Conservation (phyloP, 2,797 vertebrate species). For the Thunnus albacares region DNA sequence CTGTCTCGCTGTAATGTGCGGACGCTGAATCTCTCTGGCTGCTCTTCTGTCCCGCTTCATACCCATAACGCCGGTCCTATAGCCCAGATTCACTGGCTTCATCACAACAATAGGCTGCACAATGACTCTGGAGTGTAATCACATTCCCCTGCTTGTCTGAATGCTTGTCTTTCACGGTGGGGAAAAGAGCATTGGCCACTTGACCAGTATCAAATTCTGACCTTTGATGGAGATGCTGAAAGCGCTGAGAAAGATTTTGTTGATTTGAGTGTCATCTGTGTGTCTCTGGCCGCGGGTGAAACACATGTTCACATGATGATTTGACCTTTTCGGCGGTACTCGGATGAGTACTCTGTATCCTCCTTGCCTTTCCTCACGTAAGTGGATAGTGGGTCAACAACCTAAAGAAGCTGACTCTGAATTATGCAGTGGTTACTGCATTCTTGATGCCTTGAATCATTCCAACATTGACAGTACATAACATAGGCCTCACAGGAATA, state of each 20-base stretch:
- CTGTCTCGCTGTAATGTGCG: constrained; percentile 61
- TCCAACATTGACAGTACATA: neutral
- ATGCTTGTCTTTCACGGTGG: constrained; percentile 66
- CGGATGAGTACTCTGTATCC: constrained; percentile 41
- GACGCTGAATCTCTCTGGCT: constrained; percentile 44
- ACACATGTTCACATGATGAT: constrained; percentile 76
- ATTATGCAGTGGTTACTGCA: constrained; percentile 33
- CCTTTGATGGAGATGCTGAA: constrained; percentile 62
- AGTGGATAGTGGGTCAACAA: constrained; percentile 43
- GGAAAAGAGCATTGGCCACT: constrained; percentile 49
- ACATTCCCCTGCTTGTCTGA: constrained; percentile 69
- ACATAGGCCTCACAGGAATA: neutral
- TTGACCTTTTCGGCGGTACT: constrained; percentile 75
- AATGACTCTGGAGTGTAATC: constrained; percentile 61
- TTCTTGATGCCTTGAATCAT: neutral
- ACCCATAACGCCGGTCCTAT: constrained; percentile 43
- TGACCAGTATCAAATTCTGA: constrained; percentile 58
- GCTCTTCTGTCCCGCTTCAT: constrained; percentile 42
- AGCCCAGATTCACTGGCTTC: constrained; percentile 58
- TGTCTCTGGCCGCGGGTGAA: constrained; percentile 69
- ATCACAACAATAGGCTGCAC: constrained; percentile 52
- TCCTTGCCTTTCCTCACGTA: constrained; percentile 18
- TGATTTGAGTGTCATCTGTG: constrained; percentile 65
- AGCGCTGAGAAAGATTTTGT: constrained; percentile 50
- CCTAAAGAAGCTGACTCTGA: constrained; percentile 22